These are phyloP conservation scores for Glyphotaelius pellucidus DNA, from an alignment of 2,888 invertebrate species.

Conservation along the genomic window DNA sequence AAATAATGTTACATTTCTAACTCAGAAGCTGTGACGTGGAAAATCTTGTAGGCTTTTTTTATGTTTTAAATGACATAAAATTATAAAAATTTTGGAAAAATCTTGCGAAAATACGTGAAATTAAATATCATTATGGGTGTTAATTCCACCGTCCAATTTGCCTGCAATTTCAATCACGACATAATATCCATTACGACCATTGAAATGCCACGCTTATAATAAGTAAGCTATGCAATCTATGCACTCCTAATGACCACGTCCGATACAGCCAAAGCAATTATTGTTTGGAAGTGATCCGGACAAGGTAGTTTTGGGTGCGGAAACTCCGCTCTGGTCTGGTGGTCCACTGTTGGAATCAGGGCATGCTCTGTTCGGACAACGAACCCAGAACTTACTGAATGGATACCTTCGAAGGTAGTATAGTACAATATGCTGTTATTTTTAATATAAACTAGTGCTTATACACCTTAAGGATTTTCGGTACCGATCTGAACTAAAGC, in stretches of 20 bases:
- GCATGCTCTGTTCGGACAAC: background rate
- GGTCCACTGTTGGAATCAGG: background rate
- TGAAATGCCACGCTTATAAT: background rate
- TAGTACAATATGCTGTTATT: too few species aligned
- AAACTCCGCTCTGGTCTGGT: background rate
- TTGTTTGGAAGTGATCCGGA: background rate
- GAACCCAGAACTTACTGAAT: background rate
- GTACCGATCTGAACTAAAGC: background rate
- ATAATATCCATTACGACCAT: background rate
- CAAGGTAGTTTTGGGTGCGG: background rate
- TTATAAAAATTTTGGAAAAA: too few species aligned
- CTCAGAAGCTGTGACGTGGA: too few species aligned
- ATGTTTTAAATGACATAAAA: background rate
- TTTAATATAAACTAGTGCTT: too few species aligned
- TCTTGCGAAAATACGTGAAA: too few species aligned
- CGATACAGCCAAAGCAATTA: background rate
- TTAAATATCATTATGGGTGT: too few species aligned
- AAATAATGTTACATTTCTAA: too few species aligned
- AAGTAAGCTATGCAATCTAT: background rate
- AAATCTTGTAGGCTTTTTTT: too few species aligned
- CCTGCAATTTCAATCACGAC: background rate
- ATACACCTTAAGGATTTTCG: background rate
- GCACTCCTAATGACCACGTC: background rate
- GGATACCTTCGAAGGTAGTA: slow-evolving; percentile 13
- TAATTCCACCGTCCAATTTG: background rate